A percentile compares a stretch with the other conserved stretches of the same genome.
phyloP scores from a whole-genome alignment of 2,797 vertebrate genomes.

The Muscicapa striata region DNA sequence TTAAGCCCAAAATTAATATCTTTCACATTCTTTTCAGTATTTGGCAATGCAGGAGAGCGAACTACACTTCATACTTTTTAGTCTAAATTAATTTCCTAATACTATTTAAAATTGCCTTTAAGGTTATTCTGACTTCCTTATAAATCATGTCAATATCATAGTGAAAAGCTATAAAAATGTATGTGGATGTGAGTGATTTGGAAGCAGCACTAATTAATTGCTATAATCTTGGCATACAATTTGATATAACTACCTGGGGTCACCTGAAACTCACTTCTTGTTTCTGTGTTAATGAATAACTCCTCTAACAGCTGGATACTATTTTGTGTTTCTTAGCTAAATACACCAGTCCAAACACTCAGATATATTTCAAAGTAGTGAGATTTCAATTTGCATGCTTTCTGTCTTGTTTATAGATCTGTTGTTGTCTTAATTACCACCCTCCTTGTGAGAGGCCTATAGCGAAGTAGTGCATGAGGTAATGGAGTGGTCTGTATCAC shows the following conservation, averaged over 20 bases:
- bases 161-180: not conserved
- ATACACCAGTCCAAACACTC: not conserved
- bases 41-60: not conserved
- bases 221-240: not conserved
- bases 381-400: not conserved
- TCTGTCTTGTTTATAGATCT: not conserved
- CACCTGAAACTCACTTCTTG: not conserved
- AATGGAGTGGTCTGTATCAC: not conserved
- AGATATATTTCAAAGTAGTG: not conserved
- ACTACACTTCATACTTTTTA: not conserved
- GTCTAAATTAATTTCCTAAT: slow-evolving; percentile 9
- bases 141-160: not conserved
- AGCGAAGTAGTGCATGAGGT: not conserved
- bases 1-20: not conserved
- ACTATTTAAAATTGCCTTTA: not conserved
- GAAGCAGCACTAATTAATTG: not conserved
- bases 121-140: not conserved
- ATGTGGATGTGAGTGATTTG: not conserved
- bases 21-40: not conserved
- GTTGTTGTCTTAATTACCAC: not conserved
- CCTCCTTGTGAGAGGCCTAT: not conserved
- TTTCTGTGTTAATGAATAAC: not conserved
- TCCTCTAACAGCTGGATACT: not conserved
- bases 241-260: not conserved
- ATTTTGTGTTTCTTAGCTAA: not conserved